Evolutionary conservation across 2,797 vertebrate genomes (phyloP).

Genomic region (Knipowitschia caucasica): DNA sequence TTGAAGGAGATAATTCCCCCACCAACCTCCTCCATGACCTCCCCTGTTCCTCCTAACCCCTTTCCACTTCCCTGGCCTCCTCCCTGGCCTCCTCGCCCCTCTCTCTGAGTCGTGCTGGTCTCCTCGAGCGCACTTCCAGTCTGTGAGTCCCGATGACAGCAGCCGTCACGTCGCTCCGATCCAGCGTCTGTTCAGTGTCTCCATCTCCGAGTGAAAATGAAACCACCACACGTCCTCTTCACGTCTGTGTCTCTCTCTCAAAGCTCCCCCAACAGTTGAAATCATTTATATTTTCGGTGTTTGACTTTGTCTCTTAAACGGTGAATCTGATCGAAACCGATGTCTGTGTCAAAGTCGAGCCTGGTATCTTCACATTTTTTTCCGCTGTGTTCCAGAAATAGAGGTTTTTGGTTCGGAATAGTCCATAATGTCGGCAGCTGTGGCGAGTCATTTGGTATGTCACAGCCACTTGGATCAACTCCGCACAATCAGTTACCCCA

Average conservation of each 20-base stretch:
- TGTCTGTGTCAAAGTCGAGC: constrained; percentile 12
- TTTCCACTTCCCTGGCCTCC: too few relatives aligned
- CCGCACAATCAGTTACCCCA: constrained; percentile 18
- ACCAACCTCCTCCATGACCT: too few relatives aligned
- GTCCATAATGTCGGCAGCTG: constrained; percentile 26
- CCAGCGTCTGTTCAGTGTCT: constrained; percentile 35
- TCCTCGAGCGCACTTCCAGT: too few relatives aligned
- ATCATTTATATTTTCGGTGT: constrained; percentile 17
- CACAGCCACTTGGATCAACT: constrained; percentile 17
- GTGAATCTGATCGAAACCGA: constrained; percentile 24
- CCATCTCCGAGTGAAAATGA: constrained; percentile 51
- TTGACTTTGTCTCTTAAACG: constrained; percentile 14
- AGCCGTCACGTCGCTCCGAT: constrained; percentile 52
- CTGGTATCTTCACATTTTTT: constrained; percentile 10
- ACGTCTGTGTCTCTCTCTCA: constrained; percentile 15
- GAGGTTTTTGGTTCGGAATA: constrained; percentile 18
- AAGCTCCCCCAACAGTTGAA: constrained; percentile 7
- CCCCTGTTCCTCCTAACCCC: too few relatives aligned
- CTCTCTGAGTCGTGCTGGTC: too few relatives aligned
- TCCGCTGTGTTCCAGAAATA: constrained; percentile 24
- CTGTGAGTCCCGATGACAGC: constrained; percentile 33
- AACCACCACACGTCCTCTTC: constrained; percentile 34
- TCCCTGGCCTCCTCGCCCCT: too few relatives aligned
- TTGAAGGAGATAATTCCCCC: too few relatives aligned
- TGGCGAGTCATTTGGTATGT: constrained; percentile 18